Conservation (phyloP, 2,888 invertebrate species). For the Pollenia amentaria region DNA sequence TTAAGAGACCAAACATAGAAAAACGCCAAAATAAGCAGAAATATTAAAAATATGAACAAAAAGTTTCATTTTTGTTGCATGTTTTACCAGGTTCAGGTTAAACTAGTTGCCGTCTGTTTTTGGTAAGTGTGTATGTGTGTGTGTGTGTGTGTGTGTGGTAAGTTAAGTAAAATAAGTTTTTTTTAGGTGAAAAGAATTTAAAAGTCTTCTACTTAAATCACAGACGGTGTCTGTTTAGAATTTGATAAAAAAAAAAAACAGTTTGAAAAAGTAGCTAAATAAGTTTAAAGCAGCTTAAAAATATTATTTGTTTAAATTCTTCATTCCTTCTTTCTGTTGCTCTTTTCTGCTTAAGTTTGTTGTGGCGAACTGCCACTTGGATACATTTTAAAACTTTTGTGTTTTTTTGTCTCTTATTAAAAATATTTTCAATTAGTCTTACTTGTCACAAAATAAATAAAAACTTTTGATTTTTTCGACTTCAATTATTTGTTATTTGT, state of each 20-base stretch:
- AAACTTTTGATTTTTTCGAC: constrained; percentile 14
- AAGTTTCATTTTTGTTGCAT: constrained; percentile 15
- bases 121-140: background rate
- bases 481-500: constrained; percentile 37
- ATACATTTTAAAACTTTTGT: background rate
- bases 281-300: constrained; percentile 52
- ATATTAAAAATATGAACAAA: background rate
- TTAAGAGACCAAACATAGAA: constrained; percentile 2
- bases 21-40: constrained; percentile 4
- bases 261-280: background rate
- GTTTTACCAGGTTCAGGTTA: background rate
- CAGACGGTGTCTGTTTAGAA: constrained; percentile 50
- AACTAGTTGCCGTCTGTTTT: background rate
- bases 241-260: constrained; percentile 42
- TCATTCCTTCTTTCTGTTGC: background rate
- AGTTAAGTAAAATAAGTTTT: background rate
- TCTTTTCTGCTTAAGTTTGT: background rate
- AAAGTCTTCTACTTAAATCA: constrained; percentile 28
- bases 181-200: constrained; percentile 32
- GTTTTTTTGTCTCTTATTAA: background rate
- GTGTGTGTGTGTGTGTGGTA: background rate
- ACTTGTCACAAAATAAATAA: constrained; percentile 35
- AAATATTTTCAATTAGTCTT: constrained; percentile 37
- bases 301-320: constrained; percentile 34
- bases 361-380: background rate